Evolutionary conservation across 2,797 vertebrate genomes (phyloP).

Genomic region (Lindbergichthys nudifrons): DNA sequence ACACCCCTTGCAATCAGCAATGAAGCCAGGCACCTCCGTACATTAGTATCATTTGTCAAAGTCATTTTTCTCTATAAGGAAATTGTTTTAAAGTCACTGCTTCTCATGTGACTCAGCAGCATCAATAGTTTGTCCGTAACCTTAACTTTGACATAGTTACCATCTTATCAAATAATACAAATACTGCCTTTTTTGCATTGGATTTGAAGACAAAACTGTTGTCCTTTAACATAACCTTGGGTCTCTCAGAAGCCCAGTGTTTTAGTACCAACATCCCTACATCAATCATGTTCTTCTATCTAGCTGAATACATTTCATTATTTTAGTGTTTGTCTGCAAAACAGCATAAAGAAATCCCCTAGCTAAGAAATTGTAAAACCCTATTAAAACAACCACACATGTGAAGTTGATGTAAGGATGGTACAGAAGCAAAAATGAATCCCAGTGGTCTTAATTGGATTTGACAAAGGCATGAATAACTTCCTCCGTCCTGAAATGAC

Average conservation of each 20-base stretch:
- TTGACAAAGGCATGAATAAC: constrained; percentile 35
- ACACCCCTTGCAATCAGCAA: constrained; percentile 5
- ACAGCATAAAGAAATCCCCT: no score
- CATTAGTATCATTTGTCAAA: background rate
- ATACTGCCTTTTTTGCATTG: background rate
- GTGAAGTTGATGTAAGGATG: constrained; percentile 1
- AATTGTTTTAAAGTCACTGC: background rate
- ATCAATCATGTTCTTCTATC: background rate
- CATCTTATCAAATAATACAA: no score
- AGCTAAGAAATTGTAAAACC: background rate
- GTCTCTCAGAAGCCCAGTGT: background rate
- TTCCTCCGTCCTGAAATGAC: constrained; percentile 34
- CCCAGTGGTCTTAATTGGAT: constrained; percentile 20
- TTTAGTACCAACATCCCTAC: background rate
- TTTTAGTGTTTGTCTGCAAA: no score
- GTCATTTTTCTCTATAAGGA: background rate
- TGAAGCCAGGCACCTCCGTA: constrained; percentile 1
- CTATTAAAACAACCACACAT: no score
- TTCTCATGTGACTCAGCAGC: no score
- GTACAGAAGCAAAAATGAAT: constrained; percentile 18
- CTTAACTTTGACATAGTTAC: no score
- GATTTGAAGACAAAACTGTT: background rate
- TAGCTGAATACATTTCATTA: background rate
- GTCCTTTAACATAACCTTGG: background rate
- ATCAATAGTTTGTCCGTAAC: no score